These are phyloP conservation scores for Bubalus kerabau DNA, from an alignment of 2,113 vertebrate species.

Conservation along the genomic window DNA sequence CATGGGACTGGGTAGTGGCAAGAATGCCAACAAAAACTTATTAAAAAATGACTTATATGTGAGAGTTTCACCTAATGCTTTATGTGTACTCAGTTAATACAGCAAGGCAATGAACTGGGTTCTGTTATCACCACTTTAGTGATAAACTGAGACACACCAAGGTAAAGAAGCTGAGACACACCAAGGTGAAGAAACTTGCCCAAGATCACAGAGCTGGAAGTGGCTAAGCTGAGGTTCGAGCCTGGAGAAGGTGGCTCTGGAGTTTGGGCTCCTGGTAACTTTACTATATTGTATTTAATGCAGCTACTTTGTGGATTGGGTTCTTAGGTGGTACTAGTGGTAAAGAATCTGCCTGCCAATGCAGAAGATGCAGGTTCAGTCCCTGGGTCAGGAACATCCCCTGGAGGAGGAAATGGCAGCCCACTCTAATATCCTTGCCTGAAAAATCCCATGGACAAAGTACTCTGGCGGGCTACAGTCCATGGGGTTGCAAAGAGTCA, in stretches of 20 bases:
- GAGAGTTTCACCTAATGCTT: not conserved
- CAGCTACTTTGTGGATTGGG: not conserved
- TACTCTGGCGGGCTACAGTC: not conserved
- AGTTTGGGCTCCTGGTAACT: not conserved
- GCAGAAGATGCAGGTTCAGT: not conserved
- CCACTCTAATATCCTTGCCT: not conserved
- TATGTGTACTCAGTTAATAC: not conserved
- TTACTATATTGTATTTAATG: not conserved
- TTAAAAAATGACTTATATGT: accelerated
- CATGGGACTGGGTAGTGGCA: not conserved
- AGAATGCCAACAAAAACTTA: not conserved
- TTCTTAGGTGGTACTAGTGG: not conserved
- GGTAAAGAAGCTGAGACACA: not conserved
- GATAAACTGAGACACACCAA: not conserved
- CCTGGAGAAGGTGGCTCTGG: not conserved
- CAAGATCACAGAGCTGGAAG: not conserved
- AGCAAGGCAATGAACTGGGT: not conserved
- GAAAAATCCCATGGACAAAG: not conserved
- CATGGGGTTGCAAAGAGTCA: not conserved
- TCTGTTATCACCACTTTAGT: not conserved
- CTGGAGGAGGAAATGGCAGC: not conserved
- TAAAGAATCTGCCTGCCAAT: not conserved
- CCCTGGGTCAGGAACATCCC: not conserved
- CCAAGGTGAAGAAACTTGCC: not conserved
- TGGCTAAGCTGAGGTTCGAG: not conserved